Conservation (phyloP, 2,113 vertebrate genomes). For the Haemorhous mexicanus region DNA sequence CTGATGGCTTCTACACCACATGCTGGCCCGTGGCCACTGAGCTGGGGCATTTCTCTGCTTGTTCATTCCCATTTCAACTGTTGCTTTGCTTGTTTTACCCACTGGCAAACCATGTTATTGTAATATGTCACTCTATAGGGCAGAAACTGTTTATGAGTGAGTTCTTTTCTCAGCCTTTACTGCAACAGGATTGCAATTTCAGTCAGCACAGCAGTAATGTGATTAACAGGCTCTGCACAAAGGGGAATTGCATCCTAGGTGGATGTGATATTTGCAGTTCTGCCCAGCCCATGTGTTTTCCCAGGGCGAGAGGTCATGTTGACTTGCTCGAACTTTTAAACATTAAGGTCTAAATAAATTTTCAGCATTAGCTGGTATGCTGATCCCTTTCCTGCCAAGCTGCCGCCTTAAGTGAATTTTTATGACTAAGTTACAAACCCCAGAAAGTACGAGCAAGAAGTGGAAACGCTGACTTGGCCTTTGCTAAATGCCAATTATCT, state of each 20-base stretch:
- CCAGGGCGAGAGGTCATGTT: background rate
- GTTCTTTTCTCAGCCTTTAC: background rate
- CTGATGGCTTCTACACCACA: background rate
- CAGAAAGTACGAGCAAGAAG: constrained; percentile 24
- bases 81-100: background rate
- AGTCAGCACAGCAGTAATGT: background rate
- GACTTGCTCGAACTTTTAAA: background rate
- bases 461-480: constrained; percentile 52
- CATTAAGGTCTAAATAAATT: background rate
- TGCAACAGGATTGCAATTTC: background rate
- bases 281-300: background rate
- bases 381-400: constrained; percentile 22
- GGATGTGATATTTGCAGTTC: background rate
- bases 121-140: background rate
- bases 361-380: background rate
- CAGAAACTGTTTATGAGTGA: background rate
- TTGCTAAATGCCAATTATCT: constrained; percentile 64
- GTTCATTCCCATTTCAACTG: background rate
- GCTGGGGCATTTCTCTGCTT: background rate
- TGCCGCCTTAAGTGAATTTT: constrained; percentile 50
- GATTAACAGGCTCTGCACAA: background rate
- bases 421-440: constrained; percentile 56
- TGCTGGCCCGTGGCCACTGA: background rate
- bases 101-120: background rate
- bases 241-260: background rate